A percentile compares a stretch with the other conserved stretches of the same genome.
phyloP scores from a whole-genome alignment of 2,113 vertebrate genomes.

The Columbina picui region DNA sequence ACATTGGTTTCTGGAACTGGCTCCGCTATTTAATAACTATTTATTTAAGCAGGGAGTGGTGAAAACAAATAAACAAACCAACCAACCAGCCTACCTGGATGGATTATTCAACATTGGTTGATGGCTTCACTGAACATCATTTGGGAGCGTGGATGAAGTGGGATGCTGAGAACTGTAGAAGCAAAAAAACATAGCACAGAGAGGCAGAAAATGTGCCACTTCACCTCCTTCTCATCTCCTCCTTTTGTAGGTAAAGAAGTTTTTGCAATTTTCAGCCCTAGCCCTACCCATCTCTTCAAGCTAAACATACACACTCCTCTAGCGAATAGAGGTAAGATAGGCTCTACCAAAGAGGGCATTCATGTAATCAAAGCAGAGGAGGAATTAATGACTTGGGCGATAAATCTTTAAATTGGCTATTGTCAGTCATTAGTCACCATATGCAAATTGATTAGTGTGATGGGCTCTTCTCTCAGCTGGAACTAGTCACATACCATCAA shows the following conservation, averaged over 20 bases:
- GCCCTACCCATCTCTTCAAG: background rate
- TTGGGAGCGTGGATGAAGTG: background rate
- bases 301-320: background rate
- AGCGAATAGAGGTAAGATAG: background rate
- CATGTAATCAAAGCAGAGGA: background rate
- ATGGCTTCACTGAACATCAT: background rate
- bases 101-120: background rate
- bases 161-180: background rate
- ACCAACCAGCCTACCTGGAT: background rate
- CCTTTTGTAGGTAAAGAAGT: background rate
- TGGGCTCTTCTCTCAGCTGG: background rate
- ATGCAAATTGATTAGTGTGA: background rate
- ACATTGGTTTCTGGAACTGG: background rate
- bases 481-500: background rate
- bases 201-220: background rate
- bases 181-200: background rate
- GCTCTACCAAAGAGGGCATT: background rate
- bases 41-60: background rate
- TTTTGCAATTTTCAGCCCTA: background rate
- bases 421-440: background rate
- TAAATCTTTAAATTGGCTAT: background rate
- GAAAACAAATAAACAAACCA: background rate
- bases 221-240: background rate
- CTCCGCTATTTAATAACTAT: background rate
- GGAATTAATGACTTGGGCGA: background rate